Percentiles rank a stretch among this genome's conserved stretches.
These are phyloP conservation scores for Melangyna quadrimaculata DNA, from an alignment of 2,888 invertebrate species.

Conservation along the genomic window DNA sequence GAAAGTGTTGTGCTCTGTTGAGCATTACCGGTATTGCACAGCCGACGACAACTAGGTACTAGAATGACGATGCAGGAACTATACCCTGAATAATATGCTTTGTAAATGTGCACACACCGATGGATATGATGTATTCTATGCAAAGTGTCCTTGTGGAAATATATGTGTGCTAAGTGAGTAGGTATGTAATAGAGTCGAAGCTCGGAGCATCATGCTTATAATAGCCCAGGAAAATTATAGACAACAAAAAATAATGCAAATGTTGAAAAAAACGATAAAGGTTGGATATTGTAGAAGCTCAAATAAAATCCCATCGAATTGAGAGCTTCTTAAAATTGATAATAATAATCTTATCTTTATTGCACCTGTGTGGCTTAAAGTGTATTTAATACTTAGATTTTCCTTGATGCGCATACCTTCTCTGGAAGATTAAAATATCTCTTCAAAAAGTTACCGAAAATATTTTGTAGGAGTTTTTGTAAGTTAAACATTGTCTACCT, in stretches of 20 bases:
- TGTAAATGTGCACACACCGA: conserved; percentile 28
- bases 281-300: background rate
- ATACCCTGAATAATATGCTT: conserved; percentile 38
- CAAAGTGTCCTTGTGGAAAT: conserved; percentile 54
- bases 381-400: no score
- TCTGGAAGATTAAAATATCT: no score
- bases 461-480: no score
- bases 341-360: background rate
- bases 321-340: background rate
- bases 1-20: conserved; percentile 49
- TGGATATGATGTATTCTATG: conserved; percentile 49
- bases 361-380: no score
- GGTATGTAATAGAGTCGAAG: conserved; percentile 2
- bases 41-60: background rate
- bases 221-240: background rate
- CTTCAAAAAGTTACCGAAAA: no score
- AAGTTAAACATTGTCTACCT: no score
- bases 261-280: background rate
- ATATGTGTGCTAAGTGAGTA: background rate
- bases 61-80: conserved; percentile 11
- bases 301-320: background rate
- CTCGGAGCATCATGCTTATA: conserved; percentile 25
- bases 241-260: background rate
- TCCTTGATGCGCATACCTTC: no score
- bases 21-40: conserved; percentile 34